These are phyloP conservation scores for Holcopasites calliopsidis DNA, from an alignment of 1,140 invertebrate genomes.

Conservation along the genomic window DNA sequence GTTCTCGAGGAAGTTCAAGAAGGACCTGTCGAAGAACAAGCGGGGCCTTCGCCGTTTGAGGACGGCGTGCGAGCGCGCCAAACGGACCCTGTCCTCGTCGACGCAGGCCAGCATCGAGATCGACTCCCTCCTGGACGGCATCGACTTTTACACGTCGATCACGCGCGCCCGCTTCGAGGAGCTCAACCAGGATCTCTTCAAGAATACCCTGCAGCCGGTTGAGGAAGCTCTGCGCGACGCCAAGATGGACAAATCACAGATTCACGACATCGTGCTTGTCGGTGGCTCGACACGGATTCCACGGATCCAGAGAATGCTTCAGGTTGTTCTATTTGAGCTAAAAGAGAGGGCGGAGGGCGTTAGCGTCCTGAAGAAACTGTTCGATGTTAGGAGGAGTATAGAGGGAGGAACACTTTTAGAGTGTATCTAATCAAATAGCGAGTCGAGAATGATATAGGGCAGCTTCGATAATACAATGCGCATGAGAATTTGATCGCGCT, in stretches of 20 bases:
- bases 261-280: conserved; percentile 72
- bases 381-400: neutral
- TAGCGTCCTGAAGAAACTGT: neutral
- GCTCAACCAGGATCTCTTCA: conserved; percentile 83
- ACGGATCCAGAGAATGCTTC: conserved; percentile 79
- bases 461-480: conserved; percentile 38
- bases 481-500: conserved; percentile 54
- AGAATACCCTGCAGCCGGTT: conserved; percentile 82
- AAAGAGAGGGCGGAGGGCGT: no score
- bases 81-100: conserved; percentile 86
- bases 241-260: conserved; percentile 82
- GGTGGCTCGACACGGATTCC: conserved; percentile 74
- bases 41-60: conserved; percentile 85
- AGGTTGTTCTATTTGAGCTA: conserved; percentile 39
- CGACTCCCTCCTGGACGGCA: conserved; percentile 86
- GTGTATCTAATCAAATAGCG: conserved; percentile 2
- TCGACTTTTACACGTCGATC: conserved; percentile 86
- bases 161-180: conserved; percentile 85
- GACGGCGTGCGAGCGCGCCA: conserved; percentile 88
- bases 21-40: conserved; percentile 82
- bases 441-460: conserved; percentile 20
- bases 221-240: conserved; percentile 84
- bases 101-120: conserved; percentile 86
- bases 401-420: neutral
- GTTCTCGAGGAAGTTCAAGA: conserved; percentile 85